Evolutionary conservation across 2,888 invertebrate species (phyloP).

Genomic region (Notodonta ziczac): DNA sequence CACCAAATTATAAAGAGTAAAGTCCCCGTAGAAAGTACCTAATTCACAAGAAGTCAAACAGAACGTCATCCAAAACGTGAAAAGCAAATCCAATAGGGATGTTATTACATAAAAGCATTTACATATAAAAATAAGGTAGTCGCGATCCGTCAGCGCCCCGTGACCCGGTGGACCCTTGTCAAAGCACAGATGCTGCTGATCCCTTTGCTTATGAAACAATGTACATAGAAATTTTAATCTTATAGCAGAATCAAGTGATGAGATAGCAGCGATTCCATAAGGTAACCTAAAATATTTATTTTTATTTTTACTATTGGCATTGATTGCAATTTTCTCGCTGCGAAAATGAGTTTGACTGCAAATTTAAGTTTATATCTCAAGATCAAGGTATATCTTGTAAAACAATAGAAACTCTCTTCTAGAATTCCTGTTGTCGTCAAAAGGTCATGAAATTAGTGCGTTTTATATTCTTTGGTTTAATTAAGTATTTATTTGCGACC

Average conservation of each 20-base stretch:
- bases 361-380: too few relatives aligned
- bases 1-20: background rate
- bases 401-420: too few relatives aligned
- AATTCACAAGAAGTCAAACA: background rate
- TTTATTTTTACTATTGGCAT: too few relatives aligned
- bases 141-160: conserved; percentile 55
- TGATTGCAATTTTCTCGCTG: too few relatives aligned
- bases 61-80: background rate
- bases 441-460: too few relatives aligned
- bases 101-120: conserved; percentile 32
- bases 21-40: background rate
- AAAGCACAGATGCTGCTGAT: conserved; percentile 64
- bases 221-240: conserved; percentile 74
- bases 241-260: conserved; percentile 10
- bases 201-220: conserved; percentile 68
- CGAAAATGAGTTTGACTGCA: too few relatives aligned
- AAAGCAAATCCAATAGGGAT: conserved; percentile 20
- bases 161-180: conserved; percentile 68
- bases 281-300: background rate
- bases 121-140: conserved; percentile 30
- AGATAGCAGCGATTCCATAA: conserved; percentile 6
- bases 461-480: too few relatives aligned
- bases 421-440: too few relatives aligned
- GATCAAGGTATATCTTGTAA: too few relatives aligned
- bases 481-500: too few relatives aligned